Conservation (phyloP, 2,797 vertebrate genomes). For the Oreochromis mossambicus region DNA sequence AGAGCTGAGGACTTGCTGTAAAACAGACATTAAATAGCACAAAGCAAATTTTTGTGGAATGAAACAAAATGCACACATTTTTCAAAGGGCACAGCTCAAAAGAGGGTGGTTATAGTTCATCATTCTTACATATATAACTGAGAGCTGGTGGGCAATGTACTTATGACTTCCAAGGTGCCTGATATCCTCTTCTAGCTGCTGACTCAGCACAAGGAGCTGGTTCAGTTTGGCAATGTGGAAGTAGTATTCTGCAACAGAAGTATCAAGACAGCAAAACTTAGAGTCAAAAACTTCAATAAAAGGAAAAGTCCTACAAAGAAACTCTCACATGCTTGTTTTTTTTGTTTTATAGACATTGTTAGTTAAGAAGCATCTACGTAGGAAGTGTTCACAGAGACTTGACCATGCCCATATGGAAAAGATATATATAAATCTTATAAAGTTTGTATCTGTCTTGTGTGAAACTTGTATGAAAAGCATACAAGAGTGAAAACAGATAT, state of each 20-base stretch:
- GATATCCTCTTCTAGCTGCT: conserved; percentile 82
- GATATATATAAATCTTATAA: no score
- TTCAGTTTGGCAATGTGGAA: conserved; percentile 80
- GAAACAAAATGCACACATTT: background rate
- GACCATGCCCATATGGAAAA: no score
- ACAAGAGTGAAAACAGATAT: no score
- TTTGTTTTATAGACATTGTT: background rate
- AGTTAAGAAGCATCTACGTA: background rate
- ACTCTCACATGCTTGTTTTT: background rate
- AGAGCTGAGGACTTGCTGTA: conserved; percentile 79
- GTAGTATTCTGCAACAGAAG: conserved; percentile 74
- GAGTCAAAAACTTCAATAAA: background rate
- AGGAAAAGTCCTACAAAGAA: background rate
- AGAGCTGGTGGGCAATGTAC: conserved; percentile 84
- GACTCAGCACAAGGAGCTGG: conserved; percentile 82
- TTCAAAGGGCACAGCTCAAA: background rate
- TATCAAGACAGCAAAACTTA: background rate
- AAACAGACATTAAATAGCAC: background rate
- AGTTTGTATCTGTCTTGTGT: no score
- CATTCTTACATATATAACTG: conserved; percentile 79
- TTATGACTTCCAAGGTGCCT: conserved; percentile 83
- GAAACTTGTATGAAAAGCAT: no score
- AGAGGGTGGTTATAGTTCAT: background rate
- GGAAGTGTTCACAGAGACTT: background rate
- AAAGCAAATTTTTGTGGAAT: background rate